Evolutionary conservation across 2,888 invertebrate genomes (phyloP).

Genomic region (Xestobium rufovillosum): DNA sequence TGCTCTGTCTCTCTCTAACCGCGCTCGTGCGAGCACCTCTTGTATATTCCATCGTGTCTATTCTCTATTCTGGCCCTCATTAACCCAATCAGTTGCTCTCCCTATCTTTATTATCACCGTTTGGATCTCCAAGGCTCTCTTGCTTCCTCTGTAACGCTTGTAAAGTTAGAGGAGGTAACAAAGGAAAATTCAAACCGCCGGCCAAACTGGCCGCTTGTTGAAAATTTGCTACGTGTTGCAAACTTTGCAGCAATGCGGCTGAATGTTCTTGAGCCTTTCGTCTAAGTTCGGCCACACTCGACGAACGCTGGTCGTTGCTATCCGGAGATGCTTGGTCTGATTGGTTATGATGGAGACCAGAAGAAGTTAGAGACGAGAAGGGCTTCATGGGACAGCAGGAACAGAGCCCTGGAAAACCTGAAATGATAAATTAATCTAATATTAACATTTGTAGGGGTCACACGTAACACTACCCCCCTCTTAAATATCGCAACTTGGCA

Average conservation of each 20-base stretch:
- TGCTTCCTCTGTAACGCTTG: conserved; percentile 39
- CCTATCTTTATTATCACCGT: too few relatives aligned
- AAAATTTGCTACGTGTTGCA: conserved; percentile 57
- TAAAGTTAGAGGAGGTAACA: conserved; percentile 44
- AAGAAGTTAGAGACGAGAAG: conserved; percentile 35
- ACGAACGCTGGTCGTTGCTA: conserved; percentile 62
- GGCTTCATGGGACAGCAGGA: conserved; percentile 73
- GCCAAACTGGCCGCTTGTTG: conserved; percentile 51
- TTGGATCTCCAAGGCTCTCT: conserved; percentile 27
- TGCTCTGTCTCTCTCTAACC: too few relatives aligned
- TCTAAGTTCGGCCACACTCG: conserved; percentile 85
- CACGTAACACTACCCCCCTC: too few relatives aligned
- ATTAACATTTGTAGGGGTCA: conserved; percentile 15
- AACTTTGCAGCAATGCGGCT: conserved; percentile 71
- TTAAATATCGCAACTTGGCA: too few relatives aligned
- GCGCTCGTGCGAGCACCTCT: too few relatives aligned
- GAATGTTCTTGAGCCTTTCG: conserved; percentile 94
- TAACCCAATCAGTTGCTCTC: conserved; percentile 12
- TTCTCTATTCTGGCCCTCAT: not conserved
- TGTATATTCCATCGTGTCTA: not conserved
- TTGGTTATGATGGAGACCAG: conserved; percentile 37
- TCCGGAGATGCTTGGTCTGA: conserved; percentile 39
- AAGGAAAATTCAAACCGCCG: conserved; percentile 44
- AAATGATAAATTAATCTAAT: too few relatives aligned
- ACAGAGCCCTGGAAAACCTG: conserved; percentile 71